phyloP scores from a whole-genome alignment of 2,888 invertebrate genomes.

The Polietes domitor region DNA sequence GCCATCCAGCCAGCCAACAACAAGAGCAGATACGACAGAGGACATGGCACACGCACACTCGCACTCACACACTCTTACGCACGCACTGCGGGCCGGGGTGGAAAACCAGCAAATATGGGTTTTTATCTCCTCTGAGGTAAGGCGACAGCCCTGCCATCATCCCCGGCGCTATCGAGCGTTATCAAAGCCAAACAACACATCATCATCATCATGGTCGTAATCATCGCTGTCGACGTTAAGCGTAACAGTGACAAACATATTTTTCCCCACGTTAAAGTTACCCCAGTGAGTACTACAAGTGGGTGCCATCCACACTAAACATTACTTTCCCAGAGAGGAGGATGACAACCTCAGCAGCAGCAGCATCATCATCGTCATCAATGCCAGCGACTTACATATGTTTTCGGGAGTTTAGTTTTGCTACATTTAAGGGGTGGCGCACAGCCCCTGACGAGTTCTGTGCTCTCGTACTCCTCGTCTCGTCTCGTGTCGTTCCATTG shows the following conservation, averaged over 20 bases:
- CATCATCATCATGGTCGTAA: neutral
- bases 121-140: slow-evolving; percentile 2
- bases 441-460: slow-evolving; percentile 21
- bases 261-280: neutral
- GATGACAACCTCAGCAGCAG: neutral
- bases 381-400: slow-evolving; percentile 26
- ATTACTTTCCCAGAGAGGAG: neutral
- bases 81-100: slow-evolving; percentile 10
- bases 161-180: neutral
- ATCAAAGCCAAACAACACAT: neutral
- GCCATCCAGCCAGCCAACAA: too few relatives aligned
- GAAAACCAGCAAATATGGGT: slow-evolving; percentile 1
- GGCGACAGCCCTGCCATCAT: too few relatives aligned
- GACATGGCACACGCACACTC: slow-evolving; percentile 3
- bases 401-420: slow-evolving; percentile 9
- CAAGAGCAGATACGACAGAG: neutral
- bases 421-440: slow-evolving; percentile 28
- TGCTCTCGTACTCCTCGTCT: neutral
- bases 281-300: neutral
- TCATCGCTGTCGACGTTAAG: neutral
- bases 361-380: too few relatives aligned
- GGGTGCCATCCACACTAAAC: neutral
- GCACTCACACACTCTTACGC: neutral
- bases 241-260: slow-evolving; percentile 12
- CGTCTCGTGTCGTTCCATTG: neutral